Base-by-base conservation (phyloP, 2,888 invertebrate species). In the Lasioglossum morio region DNA sequence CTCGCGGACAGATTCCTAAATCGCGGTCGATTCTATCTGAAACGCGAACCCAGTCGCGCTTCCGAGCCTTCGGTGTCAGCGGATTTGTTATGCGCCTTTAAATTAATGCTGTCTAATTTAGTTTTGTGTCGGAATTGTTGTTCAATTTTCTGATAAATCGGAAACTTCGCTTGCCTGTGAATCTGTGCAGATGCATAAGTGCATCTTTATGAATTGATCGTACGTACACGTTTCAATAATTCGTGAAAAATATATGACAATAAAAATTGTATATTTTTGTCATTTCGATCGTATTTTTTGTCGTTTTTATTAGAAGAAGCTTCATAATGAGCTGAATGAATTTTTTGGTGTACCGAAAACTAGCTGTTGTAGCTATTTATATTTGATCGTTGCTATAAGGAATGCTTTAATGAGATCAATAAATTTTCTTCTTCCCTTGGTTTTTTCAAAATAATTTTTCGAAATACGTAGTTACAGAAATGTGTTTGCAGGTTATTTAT, bases 31-130 rank as follows among this genome's bases (percentile, higher is more conserved):
- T 63, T 63, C 63, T 70, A 46, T n/a, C 57, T 16, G 1, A 14
- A 78, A 66, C 84, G 78, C 57, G 79, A 77, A 79, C 82, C 84
- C 82, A 74, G 30, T 40, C 27, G 19, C 76, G 43, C 30, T n/a
- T 0, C 48, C n/a, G 84, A 77, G 46, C 69, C 84, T 86, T 84
- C 72, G n/a, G 7, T n/a, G n/a, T 57, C 57, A 4, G 57, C 57
- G 57, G 0, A 57, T 57, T 57, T 43, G n/a, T 57, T 4, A 57
- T 57, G n/a, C 57, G 8, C n/a, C n/a, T 57, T 12, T 1, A 57
- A n/a, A 10, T 57, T 2, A n/a, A 57, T 10, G 53, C 3, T 10
- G 10, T 10, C n/a, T n/a, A 57, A 57, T 57, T 23, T 53, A 23
- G 8, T 57, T 57, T 57, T 12, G 10, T n/a, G 3, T n/a, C n/a